phyloP scores from a whole-genome alignment of 2,113 vertebrate species.

The Cettia cetti region DNA sequence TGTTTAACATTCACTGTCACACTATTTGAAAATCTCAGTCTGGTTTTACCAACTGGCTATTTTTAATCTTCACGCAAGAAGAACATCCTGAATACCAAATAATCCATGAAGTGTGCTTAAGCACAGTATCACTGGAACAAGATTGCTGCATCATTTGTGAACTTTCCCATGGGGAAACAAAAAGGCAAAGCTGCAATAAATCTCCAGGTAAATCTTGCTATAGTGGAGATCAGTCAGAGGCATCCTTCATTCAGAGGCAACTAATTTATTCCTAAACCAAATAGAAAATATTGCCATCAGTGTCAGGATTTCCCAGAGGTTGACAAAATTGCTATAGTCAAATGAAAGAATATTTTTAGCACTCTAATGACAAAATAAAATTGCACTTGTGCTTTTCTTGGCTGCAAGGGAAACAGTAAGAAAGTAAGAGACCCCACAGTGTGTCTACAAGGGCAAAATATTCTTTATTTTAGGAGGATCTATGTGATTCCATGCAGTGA shows the following conservation, averaged over 20 bases:
- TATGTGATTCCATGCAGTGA: background rate
- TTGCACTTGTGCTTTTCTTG: background rate
- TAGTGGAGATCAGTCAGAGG: slow-evolving; percentile 40
- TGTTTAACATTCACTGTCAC: background rate
- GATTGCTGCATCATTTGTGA: slow-evolving; percentile 65
- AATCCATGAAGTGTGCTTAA: slow-evolving; percentile 58
- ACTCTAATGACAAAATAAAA: background rate
- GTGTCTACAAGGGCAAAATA: background rate
- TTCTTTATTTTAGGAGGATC: background rate
- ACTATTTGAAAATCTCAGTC: background rate
- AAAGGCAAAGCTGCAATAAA: slow-evolving; percentile 54
- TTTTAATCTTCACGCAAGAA: background rate
- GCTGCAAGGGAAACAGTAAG: background rate
- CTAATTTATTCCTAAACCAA: slow-evolving; percentile 30
- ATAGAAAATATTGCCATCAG: slow-evolving; percentile 3
- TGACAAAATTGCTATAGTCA: background rate
- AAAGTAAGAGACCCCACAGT: background rate
- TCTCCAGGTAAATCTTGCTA: slow-evolving; percentile 58
- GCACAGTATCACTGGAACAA: slow-evolving; percentile 47
- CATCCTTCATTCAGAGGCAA: slow-evolving; percentile 25
- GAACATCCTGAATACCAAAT: slow-evolving; percentile 52
- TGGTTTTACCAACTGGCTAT: slow-evolving; percentile 7
- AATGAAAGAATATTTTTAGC: background rate
- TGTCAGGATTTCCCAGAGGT: slow-evolving; percentile 8
- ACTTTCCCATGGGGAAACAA: slow-evolving; percentile 61